These are phyloP conservation scores for Caenorhabditis macrosperma DNA, from an alignment of 2,888 invertebrate species.

Conservation along the genomic window DNA sequence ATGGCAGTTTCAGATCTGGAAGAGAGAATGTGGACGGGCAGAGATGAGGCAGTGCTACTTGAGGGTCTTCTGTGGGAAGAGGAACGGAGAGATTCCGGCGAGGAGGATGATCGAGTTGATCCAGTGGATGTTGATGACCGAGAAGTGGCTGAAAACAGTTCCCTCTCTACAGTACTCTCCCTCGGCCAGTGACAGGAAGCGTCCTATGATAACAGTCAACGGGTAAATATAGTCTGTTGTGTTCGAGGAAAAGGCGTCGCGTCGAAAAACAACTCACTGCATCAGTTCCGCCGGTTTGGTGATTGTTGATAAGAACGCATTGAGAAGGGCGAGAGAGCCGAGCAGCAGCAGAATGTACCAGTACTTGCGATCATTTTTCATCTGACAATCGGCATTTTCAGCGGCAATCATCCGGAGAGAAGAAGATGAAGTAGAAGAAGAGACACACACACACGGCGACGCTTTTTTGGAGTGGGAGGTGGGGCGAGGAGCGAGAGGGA, in stretches of 20 bases:
- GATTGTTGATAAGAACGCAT: conserved; percentile 40
- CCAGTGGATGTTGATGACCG: conserved; percentile 59
- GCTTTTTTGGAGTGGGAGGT: neutral
- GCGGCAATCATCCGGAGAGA: neutral
- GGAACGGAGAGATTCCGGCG: conserved; percentile 45
- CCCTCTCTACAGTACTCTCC: too few relatives aligned
- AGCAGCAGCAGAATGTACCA: conserved; percentile 45
- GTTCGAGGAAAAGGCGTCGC: neutral
- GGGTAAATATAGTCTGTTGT: too few relatives aligned
- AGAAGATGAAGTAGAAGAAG: conserved; percentile 8
- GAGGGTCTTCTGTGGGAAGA: conserved; percentile 48
- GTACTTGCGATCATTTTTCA: conserved; percentile 55
- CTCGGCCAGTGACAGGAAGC: neutral
- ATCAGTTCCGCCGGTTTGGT: conserved; percentile 25
- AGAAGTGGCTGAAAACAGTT: conserved; percentile 55
- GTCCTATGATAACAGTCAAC: too few relatives aligned
- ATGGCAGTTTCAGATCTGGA: conserved; percentile 56
- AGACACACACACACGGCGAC: conserved; percentile 2
- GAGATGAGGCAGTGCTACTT: conserved; percentile 21
- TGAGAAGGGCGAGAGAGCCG: conserved; percentile 43
- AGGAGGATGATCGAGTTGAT: conserved; percentile 51
- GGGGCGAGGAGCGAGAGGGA: conserved; percentile 7
- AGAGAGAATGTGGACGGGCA: neutral
- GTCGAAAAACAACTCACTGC: conserved; percentile 34
- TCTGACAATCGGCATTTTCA: conserved; percentile 32